Base-by-base conservation (phyloP, 1,140 invertebrate genomes). In the Leptinotarsa defecta region DNA sequence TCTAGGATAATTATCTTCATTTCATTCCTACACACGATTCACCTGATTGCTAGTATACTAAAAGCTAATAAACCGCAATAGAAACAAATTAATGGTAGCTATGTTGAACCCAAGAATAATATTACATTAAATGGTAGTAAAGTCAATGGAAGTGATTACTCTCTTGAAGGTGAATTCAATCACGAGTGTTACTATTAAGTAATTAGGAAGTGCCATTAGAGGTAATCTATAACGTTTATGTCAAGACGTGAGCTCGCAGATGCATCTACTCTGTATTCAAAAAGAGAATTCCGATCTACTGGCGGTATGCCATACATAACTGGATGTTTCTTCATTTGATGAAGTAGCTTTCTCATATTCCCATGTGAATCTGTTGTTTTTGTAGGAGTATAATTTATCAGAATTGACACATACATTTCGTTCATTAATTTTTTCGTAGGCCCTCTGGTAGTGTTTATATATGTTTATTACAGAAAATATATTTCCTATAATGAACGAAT, bases 121-220 rank as follows among this genome's bases (percentile, higher is more conserved):
- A 57, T 57, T 57, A 19, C 52, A n/a, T 57, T 57, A 57, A 57
- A 57, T 57, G 15, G 52, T 57, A 17, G 52, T 57, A 15, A 15
- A 57, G 52, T 19, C 52, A 57, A 57, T 57, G 52, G 52, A 57
- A 57, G 52, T 57, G 52, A 57, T 57, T 57, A 57, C 52, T 57
- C 52, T 57, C n/a, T 19, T 57, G n/a, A 57, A 57, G 52, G 17
- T 57, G 52, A 57, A 57, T 57, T 57, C n/a, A 57, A 57, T 57
- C 52, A 57, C 52, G 52, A 57, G 15, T 57, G 52, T 57, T 57
- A 57, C 52, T 57, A 57, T 57, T 57, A 57, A 57, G 52, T 57
- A 57, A 19, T 57, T 57, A 57, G 52, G 52, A 43, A 57, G 52
- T 57, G n/a, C n/a, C 52, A 57, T 57, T 57, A 57, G 52, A 15